Percentiles rank a stretch among this genome's conserved stretches.
Conservation (phyloP, 2,113 vertebrate genomes). For the Mormyrus iriodes region DNA sequence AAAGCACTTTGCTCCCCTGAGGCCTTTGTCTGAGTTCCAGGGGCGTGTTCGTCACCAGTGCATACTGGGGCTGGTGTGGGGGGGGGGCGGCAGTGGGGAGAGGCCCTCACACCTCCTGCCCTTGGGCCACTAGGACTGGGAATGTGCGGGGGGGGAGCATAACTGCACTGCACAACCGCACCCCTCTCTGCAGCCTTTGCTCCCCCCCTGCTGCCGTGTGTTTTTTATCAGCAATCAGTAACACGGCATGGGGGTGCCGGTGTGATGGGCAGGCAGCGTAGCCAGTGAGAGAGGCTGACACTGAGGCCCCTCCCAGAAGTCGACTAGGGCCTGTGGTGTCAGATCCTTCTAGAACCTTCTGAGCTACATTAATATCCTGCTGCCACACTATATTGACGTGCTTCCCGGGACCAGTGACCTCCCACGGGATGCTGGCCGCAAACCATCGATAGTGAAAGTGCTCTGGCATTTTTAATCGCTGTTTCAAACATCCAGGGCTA, state of each 20-base stretch:
- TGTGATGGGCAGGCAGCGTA: not conserved
- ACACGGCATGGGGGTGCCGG: not conserved
- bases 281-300: not conserved
- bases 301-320: not conserved
- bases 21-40: not conserved
- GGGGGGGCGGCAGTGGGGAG: not conserved
- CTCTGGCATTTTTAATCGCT: not conserved
- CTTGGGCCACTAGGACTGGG: not conserved
- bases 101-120: not conserved
- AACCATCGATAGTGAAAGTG: not conserved
- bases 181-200: not conserved
- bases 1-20: not conserved
- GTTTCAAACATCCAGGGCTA: not conserved
- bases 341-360: not conserved
- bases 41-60: not conserved
- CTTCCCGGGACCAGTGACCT: not conserved
- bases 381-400: not conserved
- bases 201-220: not conserved
- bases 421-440: not conserved
- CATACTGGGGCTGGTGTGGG: not conserved
- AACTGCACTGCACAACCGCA: constrained; percentile 43
- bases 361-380: not conserved
- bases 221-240: not conserved
- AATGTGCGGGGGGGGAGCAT: not conserved
- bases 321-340: not conserved